Conservation (phyloP, 1,140 invertebrate genomes). For the Drosophila parvula region DNA sequence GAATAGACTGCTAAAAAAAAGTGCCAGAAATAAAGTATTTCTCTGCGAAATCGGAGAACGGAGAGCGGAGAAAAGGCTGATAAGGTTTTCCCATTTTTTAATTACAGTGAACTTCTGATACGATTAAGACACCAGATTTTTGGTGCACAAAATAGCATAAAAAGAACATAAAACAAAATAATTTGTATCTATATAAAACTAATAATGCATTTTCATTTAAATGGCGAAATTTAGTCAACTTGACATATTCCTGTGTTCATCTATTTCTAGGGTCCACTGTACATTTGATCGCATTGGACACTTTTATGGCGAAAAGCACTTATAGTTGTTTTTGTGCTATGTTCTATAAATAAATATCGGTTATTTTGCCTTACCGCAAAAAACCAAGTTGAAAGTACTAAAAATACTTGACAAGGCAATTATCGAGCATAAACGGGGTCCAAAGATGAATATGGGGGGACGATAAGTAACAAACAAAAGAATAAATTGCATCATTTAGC, state of each 20-base stretch:
- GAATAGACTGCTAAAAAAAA: slow-evolving; percentile 33
- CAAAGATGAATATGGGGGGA: slow-evolving; percentile 16
- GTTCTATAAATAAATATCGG: slow-evolving; percentile 31
- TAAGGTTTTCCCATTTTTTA: slow-evolving; percentile 12
- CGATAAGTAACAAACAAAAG: slow-evolving; percentile 12
- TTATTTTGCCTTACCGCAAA: slow-evolving; percentile 11
- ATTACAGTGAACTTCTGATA: neutral
- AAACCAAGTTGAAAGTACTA: slow-evolving; percentile 10
- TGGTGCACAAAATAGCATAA: neutral
- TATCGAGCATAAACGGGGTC: slow-evolving; percentile 10
- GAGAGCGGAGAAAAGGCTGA: neutral
- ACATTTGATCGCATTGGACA: neutral
- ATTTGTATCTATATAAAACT: too few species aligned
- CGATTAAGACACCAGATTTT: too few species aligned
- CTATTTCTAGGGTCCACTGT: neutral
- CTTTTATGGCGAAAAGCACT: slow-evolving; percentile 3
- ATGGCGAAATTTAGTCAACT: neutral
- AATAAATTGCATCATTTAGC: slow-evolving; percentile 12
- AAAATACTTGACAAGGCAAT: slow-evolving; percentile 30
- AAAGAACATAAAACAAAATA: neutral
- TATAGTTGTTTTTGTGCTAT: neutral
- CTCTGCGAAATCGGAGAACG: slow-evolving; percentile 12
- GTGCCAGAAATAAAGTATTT: slow-evolving; percentile 2
- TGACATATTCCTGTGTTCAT: neutral
- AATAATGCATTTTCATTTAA: neutral